These are phyloP conservation scores for Caenorhabditis sp. DNA, from an alignment of 2,888 invertebrate genomes.

Conservation along the genomic window DNA sequence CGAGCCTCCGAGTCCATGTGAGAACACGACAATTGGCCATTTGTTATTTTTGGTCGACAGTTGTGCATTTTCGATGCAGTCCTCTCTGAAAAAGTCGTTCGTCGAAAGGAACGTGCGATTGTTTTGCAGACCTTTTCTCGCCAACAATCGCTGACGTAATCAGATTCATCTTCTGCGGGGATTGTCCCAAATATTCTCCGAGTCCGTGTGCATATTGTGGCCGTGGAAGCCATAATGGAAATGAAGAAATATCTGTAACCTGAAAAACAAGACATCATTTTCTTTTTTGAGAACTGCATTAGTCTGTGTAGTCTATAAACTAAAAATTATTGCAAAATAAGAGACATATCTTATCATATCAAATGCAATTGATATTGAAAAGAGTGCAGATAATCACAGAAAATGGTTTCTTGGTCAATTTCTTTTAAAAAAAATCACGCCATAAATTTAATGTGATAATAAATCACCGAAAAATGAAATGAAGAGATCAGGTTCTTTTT, in stretches of 20 bases:
- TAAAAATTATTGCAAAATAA: neutral
- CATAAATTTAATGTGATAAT: constrained; percentile 21
- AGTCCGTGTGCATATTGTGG: constrained; percentile 86
- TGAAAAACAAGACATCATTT: neutral
- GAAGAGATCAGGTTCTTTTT: neutral
- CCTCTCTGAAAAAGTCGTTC: constrained; percentile 46
- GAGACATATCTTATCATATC: constrained; percentile 10
- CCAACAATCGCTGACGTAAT: constrained; percentile 79
- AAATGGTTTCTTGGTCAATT: neutral
- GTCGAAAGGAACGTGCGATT: neutral
- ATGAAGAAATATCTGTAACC: constrained; percentile 33
- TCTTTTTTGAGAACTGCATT: neutral
- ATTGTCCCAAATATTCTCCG: constrained; percentile 83
- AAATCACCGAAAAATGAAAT: neutral
- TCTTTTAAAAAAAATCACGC: constrained; percentile 11
- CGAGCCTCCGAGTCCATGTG: constrained; percentile 87
- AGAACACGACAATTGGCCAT: constrained; percentile 86
- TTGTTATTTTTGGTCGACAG: constrained; percentile 53
- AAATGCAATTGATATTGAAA: neutral
- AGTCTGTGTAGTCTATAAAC: neutral
- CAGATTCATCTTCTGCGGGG: constrained; percentile 76
- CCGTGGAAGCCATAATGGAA: constrained; percentile 86
- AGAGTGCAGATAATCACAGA: neutral
- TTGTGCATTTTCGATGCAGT: constrained; percentile 62
- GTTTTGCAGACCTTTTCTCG: constrained; percentile 72